Base-by-base conservation (phyloP, 1,140 invertebrate genomes). In the Papilio xuthus region DNA sequence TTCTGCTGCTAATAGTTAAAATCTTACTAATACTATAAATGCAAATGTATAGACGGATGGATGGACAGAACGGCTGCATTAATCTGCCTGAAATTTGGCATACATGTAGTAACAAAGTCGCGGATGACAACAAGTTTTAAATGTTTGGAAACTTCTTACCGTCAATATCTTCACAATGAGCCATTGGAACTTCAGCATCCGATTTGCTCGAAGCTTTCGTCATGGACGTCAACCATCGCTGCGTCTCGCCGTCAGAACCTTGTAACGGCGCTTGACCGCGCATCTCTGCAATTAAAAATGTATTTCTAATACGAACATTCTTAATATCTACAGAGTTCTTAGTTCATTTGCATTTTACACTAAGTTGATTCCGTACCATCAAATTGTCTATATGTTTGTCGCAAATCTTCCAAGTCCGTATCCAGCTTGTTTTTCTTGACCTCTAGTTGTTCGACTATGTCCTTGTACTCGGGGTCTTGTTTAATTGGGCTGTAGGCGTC, bases 171-270 rank as follows among this genome's bases (percentile, higher is more conserved):
- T 74, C 50, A 75, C 79, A 83, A 47, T 50, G 74, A 26, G 74
- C 42, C 70, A 79, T 82, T 13, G 85, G 70, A 26, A 69, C 78
- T 80, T n/a, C 82, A 37, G 13, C 69, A 23, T 78, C 78, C 44
- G 44, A 47, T 47, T 2, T 32, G 2, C 3, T 47, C 6, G 41
- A 71, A 20, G 41, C 10, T 4, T 41, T 69, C 8, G 9, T 42
- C 1, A 37, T 37, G 26, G n/a, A 71, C 10, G 41, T 71, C n/a
- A 71, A 71, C 69, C 37, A 71, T 44, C 47, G n/a, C 42, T 6
- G 1, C 0, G 20, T 47, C 42, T 26, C 1, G 10, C 47, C 37
- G 20, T 72, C 70, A 9, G 32, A 42, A 12, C 23, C 69, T 10
- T 12, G 32, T 28, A 12, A 4, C 60, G 23, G 7, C 60, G 1